Percentiles rank a stretch among this genome's conserved stretches.
Conservation (phyloP, 2,797 vertebrate species). For the Limosa lapponica region DNA sequence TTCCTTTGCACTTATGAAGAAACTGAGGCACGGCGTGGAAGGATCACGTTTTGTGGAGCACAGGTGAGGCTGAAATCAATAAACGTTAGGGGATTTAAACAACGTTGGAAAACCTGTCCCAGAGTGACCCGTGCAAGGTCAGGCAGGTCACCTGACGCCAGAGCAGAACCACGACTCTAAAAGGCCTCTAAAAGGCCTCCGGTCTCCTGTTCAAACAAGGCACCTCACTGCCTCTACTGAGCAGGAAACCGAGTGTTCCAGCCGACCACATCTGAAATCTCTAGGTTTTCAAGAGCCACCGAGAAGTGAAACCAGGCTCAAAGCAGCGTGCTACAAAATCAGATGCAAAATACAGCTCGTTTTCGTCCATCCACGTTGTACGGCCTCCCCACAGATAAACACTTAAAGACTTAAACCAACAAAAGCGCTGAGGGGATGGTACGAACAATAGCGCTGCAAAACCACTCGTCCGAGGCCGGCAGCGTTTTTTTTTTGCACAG, state of each 20-base stretch:
- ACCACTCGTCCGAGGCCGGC: background rate
- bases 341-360: background rate
- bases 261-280: background rate
- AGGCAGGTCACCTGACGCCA: background rate
- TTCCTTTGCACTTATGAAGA: background rate
- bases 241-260: background rate
- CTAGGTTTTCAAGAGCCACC: background rate
- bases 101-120: background rate
- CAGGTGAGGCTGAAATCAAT: background rate
- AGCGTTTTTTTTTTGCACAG: background rate
- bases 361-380: background rate
- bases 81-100: background rate
- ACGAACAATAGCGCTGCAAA: background rate
- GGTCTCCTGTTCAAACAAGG: background rate
- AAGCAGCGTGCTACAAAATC: background rate
- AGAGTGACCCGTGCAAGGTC: conserved; percentile 33
- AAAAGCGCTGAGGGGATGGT: background rate
- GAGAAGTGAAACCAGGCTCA: background rate
- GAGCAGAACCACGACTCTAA: background rate
- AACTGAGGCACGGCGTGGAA: background rate
- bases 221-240: background rate
- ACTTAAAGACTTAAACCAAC: background rate
- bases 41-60: background rate
- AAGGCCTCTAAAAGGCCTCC: background rate
- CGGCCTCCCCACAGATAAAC: background rate